phyloP scores from a whole-genome alignment of 2,113 vertebrate genomes.

The Neoarius graeffei region DNA sequence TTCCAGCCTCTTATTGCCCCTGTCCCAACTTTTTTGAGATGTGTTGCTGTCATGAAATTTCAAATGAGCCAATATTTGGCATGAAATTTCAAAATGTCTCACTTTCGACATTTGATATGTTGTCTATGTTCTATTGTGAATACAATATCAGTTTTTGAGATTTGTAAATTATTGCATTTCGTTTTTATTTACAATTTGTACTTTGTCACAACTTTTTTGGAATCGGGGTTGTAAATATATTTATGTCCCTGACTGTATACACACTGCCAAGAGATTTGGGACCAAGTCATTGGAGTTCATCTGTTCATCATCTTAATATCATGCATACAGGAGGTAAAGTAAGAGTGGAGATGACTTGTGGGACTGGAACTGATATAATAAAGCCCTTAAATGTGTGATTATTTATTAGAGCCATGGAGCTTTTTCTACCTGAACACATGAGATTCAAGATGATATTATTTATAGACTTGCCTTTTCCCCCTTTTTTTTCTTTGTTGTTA shows the following conservation, averaged over 20 bases:
- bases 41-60: too few relatives aligned
- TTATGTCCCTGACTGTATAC: background rate
- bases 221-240: background rate
- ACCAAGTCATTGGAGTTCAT: background rate
- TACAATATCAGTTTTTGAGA: too few relatives aligned
- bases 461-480: background rate
- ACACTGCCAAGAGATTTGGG: background rate
- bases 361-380: background rate
- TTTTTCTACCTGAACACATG: background rate
- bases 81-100: too few relatives aligned
- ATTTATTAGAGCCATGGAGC: background rate
- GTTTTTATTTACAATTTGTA: too few relatives aligned
- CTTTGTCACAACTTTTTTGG: too few relatives aligned
- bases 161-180: too few relatives aligned
- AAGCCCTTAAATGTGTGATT: background rate
- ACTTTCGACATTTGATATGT: too few relatives aligned
- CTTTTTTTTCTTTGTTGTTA: too few relatives aligned
- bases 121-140: too few relatives aligned
- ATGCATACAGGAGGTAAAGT: background rate
- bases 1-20: too few relatives aligned
- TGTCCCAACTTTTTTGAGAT: too few relatives aligned
- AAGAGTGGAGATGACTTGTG: background rate
- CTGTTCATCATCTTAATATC: background rate
- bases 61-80: too few relatives aligned
- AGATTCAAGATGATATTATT: background rate